Base-by-base conservation (phyloP, 30 jellyfish, hydroid and myxozoan genomes). In the Rhopilema esculentum region DNA sequence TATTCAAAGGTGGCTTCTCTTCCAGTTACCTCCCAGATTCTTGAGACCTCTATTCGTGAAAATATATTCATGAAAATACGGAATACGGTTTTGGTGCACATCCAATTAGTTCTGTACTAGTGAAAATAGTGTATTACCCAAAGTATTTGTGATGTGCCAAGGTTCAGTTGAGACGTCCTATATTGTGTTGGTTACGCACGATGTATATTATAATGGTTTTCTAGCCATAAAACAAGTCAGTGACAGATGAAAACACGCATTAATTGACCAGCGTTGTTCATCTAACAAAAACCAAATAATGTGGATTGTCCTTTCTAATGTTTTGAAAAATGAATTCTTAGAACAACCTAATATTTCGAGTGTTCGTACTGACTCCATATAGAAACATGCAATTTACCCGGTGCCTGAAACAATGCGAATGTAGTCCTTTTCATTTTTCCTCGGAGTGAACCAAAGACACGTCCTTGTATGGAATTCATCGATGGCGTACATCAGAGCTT, bases 401-500 rank as follows among this genome's bases (percentile, higher is more conserved):
- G 71, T 68, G 23, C 89, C 96, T 12, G 82, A 30, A 21, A 79
- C 84, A 9, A 88, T 73, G 28, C 87, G 53, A 19, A 89, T 53
- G 67, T 79, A 89, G 57, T 88, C 96, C 33, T 27, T 79, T 40
- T 88, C 96, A n/a, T 78, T 31, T 0, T 40, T n/a, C 27, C 86
- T 64, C 19, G 91, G 96, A 20, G 89, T 79, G 53, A 88, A 88
- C 96, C 96, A 88, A 25, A 88, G 73, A 63, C 96, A 88, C 7
- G 96, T 88, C n/a, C 27, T 72, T 50, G 7, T 33, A 29, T 88
- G 96, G 51, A 88, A 70, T 57, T 78, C 83, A 27, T 88, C 69
- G 83, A 88, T 48, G 1, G 90, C 96, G 49, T 0, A 40, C 64
- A 28, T 28, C 64, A 70, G 21, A 19, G 80, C 63, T 1, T 70